phyloP scores from a whole-genome alignment of 1,140 invertebrate species.

The Episyrphus balteatus region DNA sequence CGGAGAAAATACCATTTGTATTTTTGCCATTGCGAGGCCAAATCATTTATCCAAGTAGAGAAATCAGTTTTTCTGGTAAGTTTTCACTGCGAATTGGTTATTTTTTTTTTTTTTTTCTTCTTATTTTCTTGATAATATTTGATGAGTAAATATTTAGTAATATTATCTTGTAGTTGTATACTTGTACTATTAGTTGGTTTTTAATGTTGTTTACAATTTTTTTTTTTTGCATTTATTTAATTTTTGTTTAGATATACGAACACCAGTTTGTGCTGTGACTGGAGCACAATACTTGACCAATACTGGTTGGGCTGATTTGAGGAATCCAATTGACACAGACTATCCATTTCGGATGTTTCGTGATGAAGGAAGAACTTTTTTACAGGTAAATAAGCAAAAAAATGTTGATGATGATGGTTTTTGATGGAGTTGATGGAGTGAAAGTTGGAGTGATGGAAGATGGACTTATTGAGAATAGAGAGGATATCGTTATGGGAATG shows the following conservation, averaged over 20 bases:
- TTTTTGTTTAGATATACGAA: conserved; percentile 50
- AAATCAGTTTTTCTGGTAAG: conserved; percentile 71
- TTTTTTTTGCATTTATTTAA: not conserved
- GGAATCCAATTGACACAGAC: conserved; percentile 60
- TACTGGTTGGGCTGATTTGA: conserved; percentile 62
- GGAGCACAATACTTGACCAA: conserved; percentile 66
- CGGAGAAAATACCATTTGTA: conserved; percentile 73
- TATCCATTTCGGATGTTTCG: conserved; percentile 68
- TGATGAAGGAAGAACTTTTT: conserved; percentile 66
- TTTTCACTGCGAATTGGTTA: conserved; percentile 6
- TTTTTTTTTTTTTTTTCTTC: not conserved
- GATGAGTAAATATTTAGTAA: too few relatives aligned
- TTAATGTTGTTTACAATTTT: too few relatives aligned
- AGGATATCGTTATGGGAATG: too few relatives aligned
- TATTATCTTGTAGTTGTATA: too few relatives aligned
- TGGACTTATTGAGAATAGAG: too few relatives aligned
- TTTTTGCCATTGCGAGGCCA: conserved; percentile 72
- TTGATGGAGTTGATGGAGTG: too few relatives aligned
- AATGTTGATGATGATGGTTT: too few relatives aligned
- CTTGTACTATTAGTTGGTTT: not conserved
- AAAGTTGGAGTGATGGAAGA: too few relatives aligned
- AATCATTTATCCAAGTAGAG: conserved; percentile 74
- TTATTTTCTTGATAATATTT: not conserved
- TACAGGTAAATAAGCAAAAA: conserved; percentile 46
- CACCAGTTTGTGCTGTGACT: conserved; percentile 77